phyloP scores from a whole-genome alignment of 2,797 vertebrate genomes.

The Etheostoma nigrum region DNA sequence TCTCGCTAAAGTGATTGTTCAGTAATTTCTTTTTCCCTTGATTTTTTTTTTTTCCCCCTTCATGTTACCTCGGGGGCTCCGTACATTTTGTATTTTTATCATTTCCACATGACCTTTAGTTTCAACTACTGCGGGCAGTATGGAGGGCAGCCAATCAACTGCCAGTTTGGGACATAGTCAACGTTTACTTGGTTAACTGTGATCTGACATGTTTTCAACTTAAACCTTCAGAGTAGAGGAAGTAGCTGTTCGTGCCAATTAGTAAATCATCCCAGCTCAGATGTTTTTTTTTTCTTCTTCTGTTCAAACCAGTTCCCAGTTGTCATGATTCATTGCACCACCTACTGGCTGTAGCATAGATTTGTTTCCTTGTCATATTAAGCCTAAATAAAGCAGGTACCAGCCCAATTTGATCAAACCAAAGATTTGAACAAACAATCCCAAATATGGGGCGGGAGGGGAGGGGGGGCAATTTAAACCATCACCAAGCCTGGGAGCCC shows the following conservation, averaged over 20 bases:
- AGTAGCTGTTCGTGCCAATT: background rate
- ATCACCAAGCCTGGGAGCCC: slow-evolving; percentile 73
- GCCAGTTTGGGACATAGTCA: background rate
- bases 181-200: background rate
- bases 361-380: background rate
- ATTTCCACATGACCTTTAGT: background rate
- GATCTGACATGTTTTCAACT: background rate
- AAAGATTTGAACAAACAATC: slow-evolving; percentile 16
- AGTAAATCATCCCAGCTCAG: background rate
- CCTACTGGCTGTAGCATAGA: background rate
- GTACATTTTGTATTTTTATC: background rate
- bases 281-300: background rate
- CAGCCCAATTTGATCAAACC: slow-evolving; percentile 37
- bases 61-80: no score
- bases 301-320: slow-evolving; percentile 36
- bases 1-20: no score
- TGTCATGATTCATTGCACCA: slow-evolving; percentile 7
- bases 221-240: background rate
- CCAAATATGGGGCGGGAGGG: slow-evolving; percentile 17
- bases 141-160: background rate
- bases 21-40: no score
- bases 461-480: slow-evolving; percentile 29
- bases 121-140: no score
- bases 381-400: slow-evolving; percentile 23
- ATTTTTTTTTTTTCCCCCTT: no score